These are phyloP conservation scores for Crotalus horridus DNA, from an alignment of 2,113 vertebrate genomes.

Conservation along the genomic window DNA sequence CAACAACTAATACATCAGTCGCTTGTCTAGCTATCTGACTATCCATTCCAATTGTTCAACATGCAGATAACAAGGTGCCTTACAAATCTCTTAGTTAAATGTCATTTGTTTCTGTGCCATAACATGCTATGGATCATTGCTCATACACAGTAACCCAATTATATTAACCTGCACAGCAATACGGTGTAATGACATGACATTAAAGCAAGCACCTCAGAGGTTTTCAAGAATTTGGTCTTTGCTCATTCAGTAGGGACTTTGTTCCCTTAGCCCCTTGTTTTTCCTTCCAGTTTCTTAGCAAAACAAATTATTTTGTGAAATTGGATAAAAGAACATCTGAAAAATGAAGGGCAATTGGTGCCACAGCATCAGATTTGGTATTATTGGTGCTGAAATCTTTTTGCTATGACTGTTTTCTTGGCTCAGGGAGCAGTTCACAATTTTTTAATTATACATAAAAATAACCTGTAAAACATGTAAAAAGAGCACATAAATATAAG, in stretches of 20 bases:
- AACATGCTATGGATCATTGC: constrained; percentile 81
- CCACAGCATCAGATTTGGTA: constrained; percentile 14
- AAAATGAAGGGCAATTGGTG: constrained; percentile 22
- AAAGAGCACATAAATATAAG: not conserved
- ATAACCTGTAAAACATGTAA: not conserved
- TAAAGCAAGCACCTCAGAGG: constrained; percentile 68
- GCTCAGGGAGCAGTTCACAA: not conserved
- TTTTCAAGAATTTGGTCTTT: constrained; percentile 59
- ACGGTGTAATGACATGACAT: constrained; percentile 78
- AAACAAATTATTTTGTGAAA: constrained; percentile 28
- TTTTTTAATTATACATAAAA: not conserved
- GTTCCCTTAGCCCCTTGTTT: constrained; percentile 38
- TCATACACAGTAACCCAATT: constrained; percentile 81
- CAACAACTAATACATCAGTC: constrained; percentile 82
- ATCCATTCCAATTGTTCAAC: constrained; percentile 74
- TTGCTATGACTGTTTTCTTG: not conserved
- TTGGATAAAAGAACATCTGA: constrained; percentile 17
- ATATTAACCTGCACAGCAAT: constrained; percentile 80
- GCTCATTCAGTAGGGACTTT: constrained; percentile 48
- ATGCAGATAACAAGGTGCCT: constrained; percentile 81
- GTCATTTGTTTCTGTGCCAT: constrained; percentile 82
- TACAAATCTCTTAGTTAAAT: constrained; percentile 82
- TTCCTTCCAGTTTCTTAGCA: constrained; percentile 45
- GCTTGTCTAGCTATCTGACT: constrained; percentile 67
- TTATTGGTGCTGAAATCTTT: constrained; percentile 21